Percentiles rank a stretch among this genome's conserved stretches.
Evolutionary conservation across 2,113 vertebrate genomes (phyloP).

Genomic region (Illadopsis cleaveri): DNA sequence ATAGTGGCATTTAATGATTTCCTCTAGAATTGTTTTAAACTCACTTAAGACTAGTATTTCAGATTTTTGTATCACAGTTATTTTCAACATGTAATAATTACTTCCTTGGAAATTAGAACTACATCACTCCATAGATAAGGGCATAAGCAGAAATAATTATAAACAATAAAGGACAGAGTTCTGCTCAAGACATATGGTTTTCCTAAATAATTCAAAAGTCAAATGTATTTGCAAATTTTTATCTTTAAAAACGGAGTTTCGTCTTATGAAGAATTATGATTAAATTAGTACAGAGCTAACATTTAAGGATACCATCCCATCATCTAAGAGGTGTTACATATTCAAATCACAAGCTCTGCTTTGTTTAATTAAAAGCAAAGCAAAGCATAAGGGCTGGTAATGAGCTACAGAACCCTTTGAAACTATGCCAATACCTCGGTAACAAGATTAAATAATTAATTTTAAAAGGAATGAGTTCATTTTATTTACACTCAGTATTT

Average conservation of each 20-base stretch:
- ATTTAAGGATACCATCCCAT: neutral
- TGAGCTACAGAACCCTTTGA: conserved; percentile 21
- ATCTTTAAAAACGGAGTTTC: neutral
- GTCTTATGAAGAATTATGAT: neutral
- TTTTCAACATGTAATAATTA: neutral
- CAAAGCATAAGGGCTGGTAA: conserved; percentile 22
- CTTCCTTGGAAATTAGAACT: neutral
- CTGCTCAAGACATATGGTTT: neutral
- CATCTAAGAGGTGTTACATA: neutral
- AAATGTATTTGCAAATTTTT: neutral
- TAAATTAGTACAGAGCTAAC: neutral
- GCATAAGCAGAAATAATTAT: neutral
- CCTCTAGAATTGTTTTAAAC: neutral
- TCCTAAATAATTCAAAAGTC: neutral
- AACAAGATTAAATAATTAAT: neutral
- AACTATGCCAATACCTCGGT: neutral
- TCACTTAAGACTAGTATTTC: neutral
- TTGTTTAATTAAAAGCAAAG: conserved; percentile 60
- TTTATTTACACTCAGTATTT: neutral
- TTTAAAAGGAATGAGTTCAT: neutral
- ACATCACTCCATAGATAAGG: neutral
- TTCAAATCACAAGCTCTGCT: conserved; percentile 28
- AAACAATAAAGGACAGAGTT: neutral
- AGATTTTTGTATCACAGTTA: neutral
- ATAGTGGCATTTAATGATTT: neutral